A percentile compares a stretch with the other conserved stretches of the same genome.
phyloP scores from a whole-genome alignment of 1,140 invertebrate species.

The Neoseiulus cucumeris region DNA sequence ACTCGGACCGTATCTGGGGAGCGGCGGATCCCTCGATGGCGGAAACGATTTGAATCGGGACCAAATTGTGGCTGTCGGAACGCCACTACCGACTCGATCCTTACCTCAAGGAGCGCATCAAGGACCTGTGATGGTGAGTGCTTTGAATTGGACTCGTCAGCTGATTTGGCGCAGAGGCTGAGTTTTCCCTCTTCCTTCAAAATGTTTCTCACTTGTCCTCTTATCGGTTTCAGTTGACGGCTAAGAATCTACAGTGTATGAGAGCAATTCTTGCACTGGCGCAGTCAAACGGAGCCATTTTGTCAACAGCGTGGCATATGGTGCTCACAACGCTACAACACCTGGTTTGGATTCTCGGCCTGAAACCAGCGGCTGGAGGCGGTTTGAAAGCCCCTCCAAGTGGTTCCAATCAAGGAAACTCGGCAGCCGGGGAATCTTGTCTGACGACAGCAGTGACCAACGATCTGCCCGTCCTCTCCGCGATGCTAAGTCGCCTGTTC shows the following conservation, averaged over 20 bases:
- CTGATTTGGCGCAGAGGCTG: background rate
- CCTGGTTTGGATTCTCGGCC: conserved; percentile 88
- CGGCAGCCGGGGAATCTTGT: conserved; percentile 49
- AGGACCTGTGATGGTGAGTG: conserved; percentile 67
- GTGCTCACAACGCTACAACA: conserved; percentile 71
- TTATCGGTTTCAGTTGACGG: conserved; percentile 46
- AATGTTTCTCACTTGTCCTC: conserved; percentile 15
- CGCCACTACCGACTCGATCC: conserved; percentile 62
- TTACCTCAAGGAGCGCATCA: conserved; percentile 47
- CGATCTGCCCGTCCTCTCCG: conserved; percentile 73
- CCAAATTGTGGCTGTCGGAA: conserved; percentile 76
- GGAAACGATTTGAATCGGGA: conserved; percentile 46
- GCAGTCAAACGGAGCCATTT: conserved; percentile 70
- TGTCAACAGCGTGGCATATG: conserved; percentile 83
- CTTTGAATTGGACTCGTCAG: conserved; percentile 10
- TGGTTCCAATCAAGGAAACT: conserved; percentile 37
- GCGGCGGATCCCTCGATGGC: conserved; percentile 15
- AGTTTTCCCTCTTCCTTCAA: conserved; percentile 7
- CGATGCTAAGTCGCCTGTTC: conserved; percentile 77
- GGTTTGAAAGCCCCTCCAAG: conserved; percentile 47
- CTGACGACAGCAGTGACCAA: conserved; percentile 85
- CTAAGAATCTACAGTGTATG: conserved; percentile 93
- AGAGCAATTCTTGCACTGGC: conserved; percentile 65
- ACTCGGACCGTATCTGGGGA: conserved; percentile 18
- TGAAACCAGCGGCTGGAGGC: conserved; percentile 79